Evolutionary conservation across 2,113 vertebrate species (phyloP), one percentile per base, ranked within the genome.

Genomic region (Heterotis niloticus): DNA sequence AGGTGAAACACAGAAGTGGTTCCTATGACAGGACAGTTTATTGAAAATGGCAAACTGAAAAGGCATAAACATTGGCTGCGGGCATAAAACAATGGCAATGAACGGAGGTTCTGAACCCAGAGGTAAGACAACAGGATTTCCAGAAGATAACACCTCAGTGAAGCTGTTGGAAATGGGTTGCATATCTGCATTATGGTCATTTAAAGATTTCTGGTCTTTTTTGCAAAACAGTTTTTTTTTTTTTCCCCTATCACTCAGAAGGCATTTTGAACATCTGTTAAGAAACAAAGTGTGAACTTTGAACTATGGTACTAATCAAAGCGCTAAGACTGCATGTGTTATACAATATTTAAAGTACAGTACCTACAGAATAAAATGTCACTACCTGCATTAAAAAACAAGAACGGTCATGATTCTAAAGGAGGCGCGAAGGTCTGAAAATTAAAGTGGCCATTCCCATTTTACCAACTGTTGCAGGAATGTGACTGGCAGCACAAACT

Each of bases 21-120:
- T 44, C 70, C 70, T 59, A 76, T 54, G 79, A 71, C 77, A 76
- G 73, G 64, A 80, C 79, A 76, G 73, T 80, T 80, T 80, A 80
- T 80, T 80, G 73, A 80, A 80, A 80, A 80, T 69, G 73, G 26
- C 64, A 66, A 75, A 34, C 7, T 23, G 34, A 77, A 12, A 64
- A 14, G 28, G 23, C 51, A 65, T 29, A 59, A n/a, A 77, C 71
- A 67, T 34, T 16, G n/a, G 72, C 75, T 28, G 14, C 29, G 72
- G 72, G 16, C 34, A 67, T 23, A 80, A 56, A 80, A 60, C 20
- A 54, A 74, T 23, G 78, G 16, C 64, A 44, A 69, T 34, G 26
- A 29, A 13, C 5, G n/a, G 70, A 65, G 29, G 56, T 52, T 26
- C 26, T 75, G 79, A 57, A 20, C 29, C 7, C 28, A 26, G 72